Base-by-base conservation (phyloP, 2,113 vertebrate genomes). In the Vicugna pacos region DNA sequence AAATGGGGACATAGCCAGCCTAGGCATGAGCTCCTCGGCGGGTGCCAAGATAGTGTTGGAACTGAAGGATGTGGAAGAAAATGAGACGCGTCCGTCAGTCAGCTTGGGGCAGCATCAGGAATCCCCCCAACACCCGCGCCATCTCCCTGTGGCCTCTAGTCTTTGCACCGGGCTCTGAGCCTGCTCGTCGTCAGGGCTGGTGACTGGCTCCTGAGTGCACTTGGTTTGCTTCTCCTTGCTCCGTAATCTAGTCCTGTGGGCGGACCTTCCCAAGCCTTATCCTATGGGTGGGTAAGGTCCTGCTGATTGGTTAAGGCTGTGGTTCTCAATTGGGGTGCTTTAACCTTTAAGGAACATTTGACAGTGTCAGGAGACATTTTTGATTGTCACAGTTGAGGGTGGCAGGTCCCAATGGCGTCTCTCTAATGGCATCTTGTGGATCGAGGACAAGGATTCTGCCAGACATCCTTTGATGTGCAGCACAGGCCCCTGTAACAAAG, bases 201-300 rank as follows among this genome's bases (percentile, higher is more conserved):
- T 35, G 52, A 11, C 22, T 17, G 32, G 46, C 46, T 70, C 69
- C 56, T 26, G 46, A 13, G 46, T 73, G 77, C 8, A 20, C 28
- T 28, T 35, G 12, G 16, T 42, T 56, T 69, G 67, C 48, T 72
- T 54, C 58, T 79, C 19, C 30, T 60, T 42, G 26, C 48, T 60
- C 14, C 79, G 42, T 2, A 4, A 0, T 38, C 24, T 54, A 38
- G 2, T 58, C 8, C 5, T 17, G 2, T 0, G 3, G 4, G 38
- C 32, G 54, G n/a, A 32, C 20, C 24, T 69, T 69, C 28, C 65
- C 35, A 67, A 86, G 26, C 46, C 2, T 46, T 80, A 83, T 84
- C 13, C 19, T 35, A 3, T 28, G 7, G 32, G 26, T 67, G 19
- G 8, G 26, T 22, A 58, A 60, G 22, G 32, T 35, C 28, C 50